A percentile compares a stretch with the other conserved stretches of the same genome.
Evolutionary conservation across 1,140 invertebrate species (phyloP).

Genomic region (Oryctes rhinoceros): DNA sequence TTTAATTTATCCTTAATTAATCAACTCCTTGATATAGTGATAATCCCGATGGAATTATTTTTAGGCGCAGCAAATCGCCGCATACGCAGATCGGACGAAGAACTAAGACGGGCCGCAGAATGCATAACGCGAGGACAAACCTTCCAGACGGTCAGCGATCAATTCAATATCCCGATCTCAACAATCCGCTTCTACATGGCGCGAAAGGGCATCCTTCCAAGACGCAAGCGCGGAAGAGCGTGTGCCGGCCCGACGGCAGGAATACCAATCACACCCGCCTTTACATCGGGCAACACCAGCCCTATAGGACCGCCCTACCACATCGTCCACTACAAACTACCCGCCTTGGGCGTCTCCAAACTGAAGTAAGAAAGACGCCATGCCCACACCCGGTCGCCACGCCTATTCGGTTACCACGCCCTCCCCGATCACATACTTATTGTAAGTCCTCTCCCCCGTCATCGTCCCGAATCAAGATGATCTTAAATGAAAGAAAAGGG

Average conservation of each 20-base stretch:
- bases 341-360: conserved; percentile 63
- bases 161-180: conserved; percentile 85
- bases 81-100: conserved; percentile 75
- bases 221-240: conserved; percentile 73
- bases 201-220: conserved; percentile 79
- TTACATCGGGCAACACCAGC: conserved; percentile 63
- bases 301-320: conserved; percentile 73
- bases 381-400: neutral
- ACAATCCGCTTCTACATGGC: conserved; percentile 87
- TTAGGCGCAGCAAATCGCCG: conserved; percentile 60
- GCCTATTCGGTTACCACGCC: conserved; percentile 3
- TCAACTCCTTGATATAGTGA: neutral
- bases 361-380: conserved; percentile 52
- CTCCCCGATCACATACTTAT: conserved; percentile 11
- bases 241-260: conserved; percentile 58
- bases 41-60: neutral
- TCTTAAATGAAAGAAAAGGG: neutral
- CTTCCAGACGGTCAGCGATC: conserved; percentile 83
- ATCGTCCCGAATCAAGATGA: conserved; percentile 15
- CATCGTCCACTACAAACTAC: conserved; percentile 78
- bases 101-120: conserved; percentile 78
- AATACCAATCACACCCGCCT: conserved; percentile 54
- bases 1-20: too few relatives aligned
- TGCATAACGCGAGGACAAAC: conserved; percentile 81
- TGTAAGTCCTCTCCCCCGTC: neutral